Evolutionary conservation across 2,888 invertebrate species (phyloP).

Genomic region (Nebria brevicollis): DNA sequence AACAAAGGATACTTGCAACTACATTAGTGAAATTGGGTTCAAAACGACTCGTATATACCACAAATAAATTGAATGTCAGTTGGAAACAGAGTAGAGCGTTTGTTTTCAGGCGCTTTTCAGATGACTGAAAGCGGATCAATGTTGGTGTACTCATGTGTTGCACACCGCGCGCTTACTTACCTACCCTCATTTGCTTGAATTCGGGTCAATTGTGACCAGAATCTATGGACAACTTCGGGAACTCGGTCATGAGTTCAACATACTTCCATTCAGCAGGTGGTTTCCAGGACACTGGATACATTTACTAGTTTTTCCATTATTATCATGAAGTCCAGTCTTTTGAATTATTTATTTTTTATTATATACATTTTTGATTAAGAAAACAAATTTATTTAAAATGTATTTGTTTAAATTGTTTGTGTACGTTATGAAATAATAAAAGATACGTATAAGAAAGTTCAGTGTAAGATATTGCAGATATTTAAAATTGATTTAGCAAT

Average conservation of each 20-base stretch:
- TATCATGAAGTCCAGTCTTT: background rate
- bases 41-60: background rate
- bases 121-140: background rate
- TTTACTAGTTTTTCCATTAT: background rate
- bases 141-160: slow-evolving; percentile 6
- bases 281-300: background rate
- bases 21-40: background rate
- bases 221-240: slow-evolving; percentile 25
- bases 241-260: slow-evolving; percentile 41
- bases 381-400: no score
- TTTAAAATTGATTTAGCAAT: no score
- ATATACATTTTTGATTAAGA: no score
- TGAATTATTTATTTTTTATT: background rate
- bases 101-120: background rate
- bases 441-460: no score
- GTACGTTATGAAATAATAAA: no score
- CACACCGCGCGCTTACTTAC: slow-evolving; percentile 1
- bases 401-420: no score
- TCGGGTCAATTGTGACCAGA: slow-evolving; percentile 15
- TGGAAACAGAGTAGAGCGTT: background rate
- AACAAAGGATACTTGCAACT: background rate
- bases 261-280: slow-evolving; percentile 35
- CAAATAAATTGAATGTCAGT: background rate
- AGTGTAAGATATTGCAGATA: no score
- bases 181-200: slow-evolving; percentile 15